Evolutionary conservation across 2,888 invertebrate species (phyloP), one percentile per base, ranked within the genome.

Genomic region (Metopia argyrocephala): DNA sequence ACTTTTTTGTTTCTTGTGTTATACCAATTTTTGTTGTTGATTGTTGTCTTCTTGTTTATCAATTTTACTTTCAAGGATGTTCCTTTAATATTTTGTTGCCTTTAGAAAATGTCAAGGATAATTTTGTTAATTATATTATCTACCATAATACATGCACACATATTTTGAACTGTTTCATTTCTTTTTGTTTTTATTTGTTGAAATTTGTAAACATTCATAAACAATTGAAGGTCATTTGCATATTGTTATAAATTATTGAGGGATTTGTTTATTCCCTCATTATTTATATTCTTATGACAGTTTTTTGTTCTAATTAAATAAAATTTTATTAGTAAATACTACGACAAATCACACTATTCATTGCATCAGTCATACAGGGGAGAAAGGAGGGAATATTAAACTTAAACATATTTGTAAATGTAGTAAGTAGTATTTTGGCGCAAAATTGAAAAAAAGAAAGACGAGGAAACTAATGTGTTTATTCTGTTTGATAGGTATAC

Each of bases 31-130:
- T 61, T 23, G 66, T 48, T 31, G 38, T 50, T 4, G n/a, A 9
- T 57, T 31, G 5, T 23, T 48, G 2, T 73, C 57, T 25, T 65
- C 48, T 7, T 69, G n/a, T 69, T 69, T 69, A 56, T 64, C 38
- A 38, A n/a, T 25, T 66, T 54, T 52, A 38, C 9, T 80, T 76
- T 80, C 81, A 81, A 81, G 81, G 81, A 81, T 81, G 46, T 74
- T 66, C 65, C 54, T 71, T 65, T 66, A 56, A 54, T 71, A 57
- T 52, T 2, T 61, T n/a, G 21, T 70, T 28, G 21, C 70, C 57
- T 61, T 27, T 18, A 66, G 73, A 68, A 48, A 78, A 78, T 78
- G 71, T 73, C 78, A 78, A 73, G 78, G 78, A 78, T 66, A 25
- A 31, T 71, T 61, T 78, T 73, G 54, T 78, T 78, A 78, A 78